Base-by-base conservation (phyloP, 2,888 invertebrate genomes). In the Linyphia triangularis region DNA sequence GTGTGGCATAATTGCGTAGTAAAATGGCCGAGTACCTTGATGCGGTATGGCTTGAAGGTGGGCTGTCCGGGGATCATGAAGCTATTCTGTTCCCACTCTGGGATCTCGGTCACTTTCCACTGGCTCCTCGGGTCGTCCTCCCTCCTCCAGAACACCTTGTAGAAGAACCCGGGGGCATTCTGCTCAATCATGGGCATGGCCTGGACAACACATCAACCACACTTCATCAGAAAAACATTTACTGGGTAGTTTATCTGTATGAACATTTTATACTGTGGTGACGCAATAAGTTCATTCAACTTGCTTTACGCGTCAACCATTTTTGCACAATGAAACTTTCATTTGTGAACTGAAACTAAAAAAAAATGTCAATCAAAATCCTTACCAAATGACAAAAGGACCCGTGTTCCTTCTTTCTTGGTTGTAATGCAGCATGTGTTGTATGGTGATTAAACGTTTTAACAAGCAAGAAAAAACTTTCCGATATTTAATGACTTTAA, bases 161-260 rank as follows among this genome's bases (percentile, higher is more conserved):
- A 94, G 79, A 92, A 92, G 90, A 94, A 94, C 22, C 92, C 92
- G 2, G 92, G 92, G 10, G 93, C 94, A 91, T 93, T 93, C 91
- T 93, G 93, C 57, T 94, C 93, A 5, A 93, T 92, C 73, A 92
- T 91, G 0, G 92, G 92, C 93, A 94, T 93, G 24, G 93, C 92
- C 92, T 93, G 90, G 22, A 91, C 90, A 6, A 40, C 6, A 22
- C 2, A 65, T 28, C 10, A n/a, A 5, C 2, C 3, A 61, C n/a
- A 24, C 0, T 19, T 19, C 0, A 19, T n/a, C 16, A 22, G 30
- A 16, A 26, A 65, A 0, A 28, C 1, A 4, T 65, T 26, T 65
- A 0, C n/a, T 61, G 61, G 43, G 43, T 43, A 43, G n/a, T n/a
- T n/a, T n/a, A n/a, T n/a, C 13, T 43, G 43, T 7, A 43, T 43